Evolutionary conservation across 2,113 vertebrate genomes (phyloP).

Genomic region (Nesogale talazaci): DNA sequence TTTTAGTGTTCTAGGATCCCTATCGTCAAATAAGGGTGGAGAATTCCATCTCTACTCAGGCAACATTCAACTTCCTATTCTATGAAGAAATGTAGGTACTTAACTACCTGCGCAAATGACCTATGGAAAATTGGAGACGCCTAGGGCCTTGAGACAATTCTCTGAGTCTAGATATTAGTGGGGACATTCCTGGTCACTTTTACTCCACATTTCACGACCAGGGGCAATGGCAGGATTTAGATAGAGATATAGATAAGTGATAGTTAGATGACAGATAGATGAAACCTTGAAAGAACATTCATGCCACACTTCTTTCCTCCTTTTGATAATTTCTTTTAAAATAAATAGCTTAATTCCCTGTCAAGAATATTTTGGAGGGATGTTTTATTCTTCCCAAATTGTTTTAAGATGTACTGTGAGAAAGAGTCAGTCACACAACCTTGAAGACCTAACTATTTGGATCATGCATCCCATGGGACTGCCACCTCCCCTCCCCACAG

Average conservation of each 20-base stretch:
- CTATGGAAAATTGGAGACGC: background rate
- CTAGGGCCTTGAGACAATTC: background rate
- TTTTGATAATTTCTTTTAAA: background rate
- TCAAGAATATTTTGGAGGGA: background rate
- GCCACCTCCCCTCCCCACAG: background rate
- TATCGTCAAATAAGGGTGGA: background rate
- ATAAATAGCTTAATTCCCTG: background rate
- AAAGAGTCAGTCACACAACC: background rate
- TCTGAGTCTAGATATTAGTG: background rate
- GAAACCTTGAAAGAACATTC: background rate
- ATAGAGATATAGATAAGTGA: too few species aligned
- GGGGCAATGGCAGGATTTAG: background rate
- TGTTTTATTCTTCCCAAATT: slow-evolving; percentile 12
- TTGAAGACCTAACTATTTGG: background rate
- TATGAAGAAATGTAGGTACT: background rate
- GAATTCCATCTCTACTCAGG: background rate
- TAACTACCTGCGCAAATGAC: background rate
- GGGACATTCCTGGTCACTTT: too few species aligned
- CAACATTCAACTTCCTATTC: background rate
- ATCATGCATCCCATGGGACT: background rate
- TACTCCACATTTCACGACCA: too few species aligned
- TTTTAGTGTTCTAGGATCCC: background rate
- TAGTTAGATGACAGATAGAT: too few species aligned
- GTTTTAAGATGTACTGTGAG: background rate
- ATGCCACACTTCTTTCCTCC: background rate